Evolutionary conservation across 2,797 vertebrate genomes (phyloP).

Genomic region (Pelodytes ibericus): DNA sequence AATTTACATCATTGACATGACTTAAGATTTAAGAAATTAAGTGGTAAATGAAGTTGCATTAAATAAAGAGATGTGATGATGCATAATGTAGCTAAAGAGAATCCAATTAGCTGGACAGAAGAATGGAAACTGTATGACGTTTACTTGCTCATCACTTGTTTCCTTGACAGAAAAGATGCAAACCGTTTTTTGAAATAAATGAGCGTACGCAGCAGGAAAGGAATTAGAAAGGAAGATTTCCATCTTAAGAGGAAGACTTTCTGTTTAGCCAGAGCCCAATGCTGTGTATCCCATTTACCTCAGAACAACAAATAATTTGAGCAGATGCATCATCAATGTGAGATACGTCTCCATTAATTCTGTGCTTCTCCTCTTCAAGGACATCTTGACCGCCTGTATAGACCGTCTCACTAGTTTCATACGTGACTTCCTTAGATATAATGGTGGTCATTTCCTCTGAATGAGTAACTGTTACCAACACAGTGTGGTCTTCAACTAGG

Average conservation of each 20-base stretch:
- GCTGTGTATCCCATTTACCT: constrained; percentile 87
- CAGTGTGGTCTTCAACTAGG: constrained; percentile 61
- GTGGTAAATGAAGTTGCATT: constrained; percentile 35
- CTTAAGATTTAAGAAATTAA: constrained; percentile 57
- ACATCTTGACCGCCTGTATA: constrained; percentile 64
- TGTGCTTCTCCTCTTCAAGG: constrained; percentile 69
- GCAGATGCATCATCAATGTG: constrained; percentile 83
- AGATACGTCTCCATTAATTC: constrained; percentile 88
- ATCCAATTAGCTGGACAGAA: constrained; percentile 62
- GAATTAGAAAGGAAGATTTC: constrained; percentile 70
- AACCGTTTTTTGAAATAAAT: constrained; percentile 64
- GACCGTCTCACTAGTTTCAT: constrained; percentile 63
- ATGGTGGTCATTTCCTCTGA: constrained; percentile 67
- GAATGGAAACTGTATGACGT: constrained; percentile 58
- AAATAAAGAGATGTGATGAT: constrained; percentile 56
- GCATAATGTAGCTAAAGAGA: constrained; percentile 55
- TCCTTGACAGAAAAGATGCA: constrained; percentile 56
- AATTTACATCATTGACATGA: constrained; percentile 52
- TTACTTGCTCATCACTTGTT: constrained; percentile 64
- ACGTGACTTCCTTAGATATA: constrained; percentile 56
- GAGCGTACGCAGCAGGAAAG: constrained; percentile 68
- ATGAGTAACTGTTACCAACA: constrained; percentile 65
- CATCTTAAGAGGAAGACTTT: constrained; percentile 59
- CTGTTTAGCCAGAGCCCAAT: constrained; percentile 58
- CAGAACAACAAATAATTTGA: constrained; percentile 98